A percentile compares a stretch with the other conserved stretches of the same genome.
These are phyloP conservation scores for Brachionus paranguensis DNA, from an alignment of 1,140 invertebrate species.

Conservation along the genomic window DNA sequence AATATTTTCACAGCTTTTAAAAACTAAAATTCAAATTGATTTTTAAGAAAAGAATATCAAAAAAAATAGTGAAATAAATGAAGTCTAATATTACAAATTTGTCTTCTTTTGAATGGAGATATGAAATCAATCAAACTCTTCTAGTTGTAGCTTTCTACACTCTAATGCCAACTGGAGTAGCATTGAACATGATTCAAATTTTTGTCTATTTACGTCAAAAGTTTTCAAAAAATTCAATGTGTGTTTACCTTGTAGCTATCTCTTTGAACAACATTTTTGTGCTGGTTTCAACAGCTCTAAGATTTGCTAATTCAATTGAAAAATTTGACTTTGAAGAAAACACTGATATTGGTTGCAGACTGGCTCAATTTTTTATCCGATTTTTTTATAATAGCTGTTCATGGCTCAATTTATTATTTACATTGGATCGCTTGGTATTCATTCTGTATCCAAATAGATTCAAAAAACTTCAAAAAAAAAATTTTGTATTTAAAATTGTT, in stretches of 20 bases:
- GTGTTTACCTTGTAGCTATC: not conserved
- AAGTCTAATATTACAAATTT: not conserved
- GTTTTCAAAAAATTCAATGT: not conserved
- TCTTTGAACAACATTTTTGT: not conserved
- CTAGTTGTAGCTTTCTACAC: not conserved
- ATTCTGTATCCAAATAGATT: not conserved
- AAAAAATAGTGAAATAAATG: not conserved
- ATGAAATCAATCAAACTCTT: not conserved
- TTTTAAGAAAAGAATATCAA: too few species aligned
- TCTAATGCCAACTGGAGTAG: not conserved
- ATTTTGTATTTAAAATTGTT: not conserved
- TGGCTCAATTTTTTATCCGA: not conserved
- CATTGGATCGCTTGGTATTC: not conserved
- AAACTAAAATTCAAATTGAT: too few species aligned
- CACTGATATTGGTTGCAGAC: not conserved
- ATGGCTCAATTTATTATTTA: not conserved
- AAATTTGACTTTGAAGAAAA: not conserved
- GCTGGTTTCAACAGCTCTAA: not conserved
- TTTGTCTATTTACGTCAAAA: not conserved
- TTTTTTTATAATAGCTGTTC: not conserved
- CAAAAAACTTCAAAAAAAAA: not conserved
- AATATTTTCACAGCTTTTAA: too few species aligned
- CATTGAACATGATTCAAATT: not conserved
- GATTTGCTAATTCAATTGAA: not conserved
- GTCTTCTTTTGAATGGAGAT: not conserved